Percentiles rank a stretch among this genome's conserved stretches.
phyloP scores from a whole-genome alignment of 2,113 vertebrate genomes.

The Seriola quinqueradiata region DNA sequence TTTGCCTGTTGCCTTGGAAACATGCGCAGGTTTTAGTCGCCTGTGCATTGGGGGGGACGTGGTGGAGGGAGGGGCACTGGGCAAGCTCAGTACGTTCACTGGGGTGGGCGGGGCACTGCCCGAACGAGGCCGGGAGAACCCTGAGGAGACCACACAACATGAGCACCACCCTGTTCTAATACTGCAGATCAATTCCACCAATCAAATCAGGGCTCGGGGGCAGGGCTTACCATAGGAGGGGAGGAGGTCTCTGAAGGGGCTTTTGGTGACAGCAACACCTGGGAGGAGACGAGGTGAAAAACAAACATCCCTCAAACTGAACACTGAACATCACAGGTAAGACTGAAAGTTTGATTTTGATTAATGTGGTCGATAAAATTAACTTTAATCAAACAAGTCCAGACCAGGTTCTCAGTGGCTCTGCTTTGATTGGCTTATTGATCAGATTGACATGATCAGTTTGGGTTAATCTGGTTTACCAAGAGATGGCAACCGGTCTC shows the following conservation, averaged over 20 bases:
- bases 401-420: background rate
- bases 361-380: too few relatives aligned
- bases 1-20: constrained; percentile 81
- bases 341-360: background rate
- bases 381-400: background rate
- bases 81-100: constrained; percentile 90
- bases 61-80: constrained; percentile 73
- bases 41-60: constrained; percentile 72
- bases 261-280: constrained; percentile 76
- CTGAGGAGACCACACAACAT: constrained; percentile 72
- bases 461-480: constrained; percentile 60
- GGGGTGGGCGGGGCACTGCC: constrained; percentile 94
- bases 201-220: background rate
- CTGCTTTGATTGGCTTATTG: background rate
- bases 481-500: constrained; percentile 78
- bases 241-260: constrained; percentile 61
- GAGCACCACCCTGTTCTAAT: background rate
- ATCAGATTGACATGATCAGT: constrained; percentile 2
- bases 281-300: background rate
- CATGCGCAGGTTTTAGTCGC: constrained; percentile 16
- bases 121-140: constrained; percentile 92
- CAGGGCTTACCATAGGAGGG: constrained; percentile 69
- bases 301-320: background rate
- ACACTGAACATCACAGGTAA: background rate
- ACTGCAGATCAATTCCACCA: background rate